phyloP scores from a whole-genome alignment of 2,113 vertebrate genomes.

The Carollia perspicillata region DNA sequence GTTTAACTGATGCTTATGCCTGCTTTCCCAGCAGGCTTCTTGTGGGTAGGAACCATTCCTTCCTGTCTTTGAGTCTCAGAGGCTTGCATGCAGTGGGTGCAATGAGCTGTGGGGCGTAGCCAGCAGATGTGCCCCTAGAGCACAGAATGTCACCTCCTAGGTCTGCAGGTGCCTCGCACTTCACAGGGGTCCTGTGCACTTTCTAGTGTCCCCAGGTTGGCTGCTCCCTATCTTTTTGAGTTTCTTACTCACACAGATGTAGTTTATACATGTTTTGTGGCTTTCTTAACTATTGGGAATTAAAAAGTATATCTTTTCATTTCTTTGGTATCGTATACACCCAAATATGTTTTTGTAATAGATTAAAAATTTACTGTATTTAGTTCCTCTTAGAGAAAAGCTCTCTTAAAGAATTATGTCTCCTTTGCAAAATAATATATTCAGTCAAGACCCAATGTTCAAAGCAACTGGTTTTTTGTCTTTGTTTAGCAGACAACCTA shows the following conservation, averaged over 20 bases:
- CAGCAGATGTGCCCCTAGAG: background rate
- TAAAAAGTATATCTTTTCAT: background rate
- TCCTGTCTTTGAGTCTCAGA: background rate
- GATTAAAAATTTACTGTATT: background rate
- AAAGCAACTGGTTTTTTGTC: background rate
- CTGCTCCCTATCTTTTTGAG: background rate
- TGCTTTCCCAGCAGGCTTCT: background rate
- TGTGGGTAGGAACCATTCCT: background rate
- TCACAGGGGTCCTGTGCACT: background rate
- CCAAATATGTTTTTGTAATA: background rate
- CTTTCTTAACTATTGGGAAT: background rate
- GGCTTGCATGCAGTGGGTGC: background rate
- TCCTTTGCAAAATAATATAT: background rate
- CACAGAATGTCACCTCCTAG: rapidly evolving
- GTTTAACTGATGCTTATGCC: background rate
- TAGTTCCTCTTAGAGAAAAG: background rate
- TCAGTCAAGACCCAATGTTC: background rate
- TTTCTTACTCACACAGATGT: background rate
- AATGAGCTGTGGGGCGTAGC: background rate
- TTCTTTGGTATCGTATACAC: background rate
- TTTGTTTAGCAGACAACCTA: background rate
- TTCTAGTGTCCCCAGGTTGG: background rate
- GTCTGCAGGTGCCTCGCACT: background rate
- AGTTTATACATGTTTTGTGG: background rate
- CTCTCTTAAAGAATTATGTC: background rate